Evolutionary conservation across 1,140 invertebrate genomes (phyloP), one percentile per base, ranked within the genome.

Genomic region (Steinernema khuongi): DNA sequence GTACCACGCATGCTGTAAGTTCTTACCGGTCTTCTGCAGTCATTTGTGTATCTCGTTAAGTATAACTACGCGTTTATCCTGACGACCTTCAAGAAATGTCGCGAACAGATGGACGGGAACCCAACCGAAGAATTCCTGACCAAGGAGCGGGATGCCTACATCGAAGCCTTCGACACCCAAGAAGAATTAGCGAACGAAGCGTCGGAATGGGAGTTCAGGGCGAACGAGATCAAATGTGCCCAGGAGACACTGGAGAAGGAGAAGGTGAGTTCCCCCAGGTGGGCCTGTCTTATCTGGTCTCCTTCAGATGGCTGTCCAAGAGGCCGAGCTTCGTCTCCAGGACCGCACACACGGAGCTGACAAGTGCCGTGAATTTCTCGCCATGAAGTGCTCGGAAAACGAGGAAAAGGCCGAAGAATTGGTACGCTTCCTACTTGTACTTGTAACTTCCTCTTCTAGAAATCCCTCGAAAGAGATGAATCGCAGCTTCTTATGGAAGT

Each of bases 51-150:
- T 60, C 26, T 60, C 22, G 50, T 17, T 60, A n/a, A 60, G 50
- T 60, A 60, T 22, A 60, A 60, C 50, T 60, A 60, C 19, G 50
- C 50, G 50, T 60, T 60, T 22, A 60, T 60, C 26, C 50, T 60
- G 19, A 60, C 50, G 4, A 60, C 50, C 4, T 60, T 60, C 50
- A 60, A 60, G 4, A 60, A 60, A 60, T 60, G 50, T 26, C 4
- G 26, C 50, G 7, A 60, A 11, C 50, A 17, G 4, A 7, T 14
- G 19, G 50, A 60, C 50, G 50, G 50, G 26, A 60, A 4, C 4
- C 11, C 50, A 26, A 60, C 50, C 19, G 50, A 60, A 14, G 50
- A 60, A 26, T 60, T 60, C 19, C 19, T 60, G 11, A 22, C 4
- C 4, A 11, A 60, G 19, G 50, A 60, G 26, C 50, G 50, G 14